Evolutionary conservation across 2,113 vertebrate species (phyloP), one percentile per base, ranked within the genome.

Genomic region (Sinocyclocheilus maitianheensis): DNA sequence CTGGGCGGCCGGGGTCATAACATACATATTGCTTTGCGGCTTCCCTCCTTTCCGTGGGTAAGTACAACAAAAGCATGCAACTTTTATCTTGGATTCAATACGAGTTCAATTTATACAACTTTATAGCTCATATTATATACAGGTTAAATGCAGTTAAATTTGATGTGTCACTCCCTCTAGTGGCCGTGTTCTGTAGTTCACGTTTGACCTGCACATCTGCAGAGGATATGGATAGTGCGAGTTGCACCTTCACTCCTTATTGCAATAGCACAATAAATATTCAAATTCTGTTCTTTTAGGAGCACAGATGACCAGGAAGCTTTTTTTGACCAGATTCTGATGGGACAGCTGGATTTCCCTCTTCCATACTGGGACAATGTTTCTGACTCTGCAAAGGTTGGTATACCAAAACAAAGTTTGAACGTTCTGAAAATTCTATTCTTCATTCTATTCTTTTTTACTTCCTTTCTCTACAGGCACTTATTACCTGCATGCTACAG

Each of bases 1-100:
- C 93, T 99, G 98, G 98, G 98, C 98, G 46, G 97, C 97, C 10
- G 98, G 98, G 7, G 97, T 99, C 72, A 99, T 99, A 90, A 97
- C 96, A 80, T 99, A 98, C 90, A 99, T 99, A 83, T 95, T 99
- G 88, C 95, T 99, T 63, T 99, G 97, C 92, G 98, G 98, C 37
- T 99, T 99, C 89, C 98, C 98, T 93, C 98, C 98, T 0, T 99
- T 99, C 89, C 95, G 96, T 91, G 96, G 97, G 97, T 99, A 96
- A 20, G 97, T 93, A 84, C 90, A 20, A 20, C 51, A 53, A 5
- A 53, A 53, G 14, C 14, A 16, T 53, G 14, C 3, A 53, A 53
- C n/a, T 18, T 4, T 26, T 60, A 22, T 6, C 8, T 20, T 26
- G 63, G 11, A 48, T 48, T 48, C 46, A 12, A 48, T 48, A 48